A percentile compares a stretch with the other conserved stretches of the same genome.
phyloP scores from a whole-genome alignment of 1,140 invertebrate species.

The Venturia canescens region DNA sequence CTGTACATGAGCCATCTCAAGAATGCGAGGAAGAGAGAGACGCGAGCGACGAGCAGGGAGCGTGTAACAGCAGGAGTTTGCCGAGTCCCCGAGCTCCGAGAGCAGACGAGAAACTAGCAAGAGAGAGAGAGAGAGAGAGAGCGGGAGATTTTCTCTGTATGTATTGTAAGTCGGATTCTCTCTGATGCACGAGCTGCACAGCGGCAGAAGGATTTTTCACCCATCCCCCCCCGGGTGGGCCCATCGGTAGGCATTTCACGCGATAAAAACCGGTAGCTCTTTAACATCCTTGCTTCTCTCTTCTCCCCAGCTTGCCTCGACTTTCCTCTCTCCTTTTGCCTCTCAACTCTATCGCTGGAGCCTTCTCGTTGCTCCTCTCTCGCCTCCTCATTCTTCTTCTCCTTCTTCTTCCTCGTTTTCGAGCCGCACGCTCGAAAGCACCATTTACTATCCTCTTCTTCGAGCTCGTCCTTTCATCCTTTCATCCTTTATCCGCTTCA shows the following conservation, averaged over 20 bases:
- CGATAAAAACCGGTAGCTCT: constrained; percentile 52
- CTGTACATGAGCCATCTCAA: background rate
- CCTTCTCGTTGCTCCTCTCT: constrained; percentile 17
- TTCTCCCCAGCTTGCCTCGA: constrained; percentile 22
- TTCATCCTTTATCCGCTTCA: background rate
- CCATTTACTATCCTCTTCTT: constrained; percentile 19
- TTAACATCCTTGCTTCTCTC: constrained; percentile 39
- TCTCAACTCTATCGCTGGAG: background rate
- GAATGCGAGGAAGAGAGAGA: constrained; percentile 6
- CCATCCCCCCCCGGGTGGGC: constrained; percentile 41
- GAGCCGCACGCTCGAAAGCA: constrained; percentile 17
- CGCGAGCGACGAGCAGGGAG: background rate
- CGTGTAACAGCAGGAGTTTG: constrained; percentile 24
- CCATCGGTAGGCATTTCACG: constrained; percentile 45
- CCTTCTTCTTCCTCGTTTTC: background rate
- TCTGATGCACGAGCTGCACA: constrained; percentile 28
- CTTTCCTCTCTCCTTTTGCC: background rate
- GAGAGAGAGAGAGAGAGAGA: background rate
- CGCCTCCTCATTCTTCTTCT: background rate
- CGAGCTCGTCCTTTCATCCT: constrained; percentile 1
- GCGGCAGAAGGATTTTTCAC: constrained; percentile 19
- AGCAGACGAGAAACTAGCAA: background rate
- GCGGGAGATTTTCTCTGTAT: background rate
- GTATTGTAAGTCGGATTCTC: background rate
- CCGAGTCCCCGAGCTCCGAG: background rate